Evolutionary conservation across 2,113 vertebrate genomes (phyloP).

Genomic region (Nothobranchius furzeri): DNA sequence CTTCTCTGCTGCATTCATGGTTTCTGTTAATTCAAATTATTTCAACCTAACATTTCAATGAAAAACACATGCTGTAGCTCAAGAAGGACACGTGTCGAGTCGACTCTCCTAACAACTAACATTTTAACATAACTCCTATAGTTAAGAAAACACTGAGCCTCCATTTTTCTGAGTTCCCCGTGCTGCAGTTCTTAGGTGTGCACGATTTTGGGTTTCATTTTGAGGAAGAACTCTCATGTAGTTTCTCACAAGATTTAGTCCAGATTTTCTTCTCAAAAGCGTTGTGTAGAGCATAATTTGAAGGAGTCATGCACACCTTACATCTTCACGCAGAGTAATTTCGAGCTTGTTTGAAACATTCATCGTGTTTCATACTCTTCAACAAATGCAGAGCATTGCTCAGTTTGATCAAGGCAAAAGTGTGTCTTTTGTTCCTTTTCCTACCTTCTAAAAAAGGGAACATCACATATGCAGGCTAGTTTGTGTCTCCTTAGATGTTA

Average conservation of each 20-base stretch:
- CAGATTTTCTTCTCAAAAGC: background rate
- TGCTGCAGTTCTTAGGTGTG: background rate
- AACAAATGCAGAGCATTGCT: background rate
- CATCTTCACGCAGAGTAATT: background rate
- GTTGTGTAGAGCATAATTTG: too few relatives aligned
- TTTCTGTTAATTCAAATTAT: background rate
- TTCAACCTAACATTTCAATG: background rate
- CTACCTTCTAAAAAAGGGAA: background rate
- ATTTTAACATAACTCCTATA: background rate
- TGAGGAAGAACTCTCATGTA: background rate
- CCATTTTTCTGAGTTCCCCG: background rate
- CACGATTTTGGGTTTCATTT: background rate
- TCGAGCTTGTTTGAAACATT: background rate
- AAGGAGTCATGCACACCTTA: background rate
- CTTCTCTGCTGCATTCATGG: background rate
- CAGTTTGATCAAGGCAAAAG: background rate
- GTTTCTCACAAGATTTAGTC: background rate
- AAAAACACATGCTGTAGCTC: background rate
- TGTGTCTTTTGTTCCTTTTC: background rate
- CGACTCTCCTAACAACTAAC: background rate
- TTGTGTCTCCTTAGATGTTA: background rate
- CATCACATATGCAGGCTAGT: background rate
- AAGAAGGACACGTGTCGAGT: background rate
- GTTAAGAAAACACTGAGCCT: background rate
- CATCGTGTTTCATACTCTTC: background rate